phyloP scores from a whole-genome alignment of 2,113 vertebrate genomes.

The Myotis yumanensis region DNA sequence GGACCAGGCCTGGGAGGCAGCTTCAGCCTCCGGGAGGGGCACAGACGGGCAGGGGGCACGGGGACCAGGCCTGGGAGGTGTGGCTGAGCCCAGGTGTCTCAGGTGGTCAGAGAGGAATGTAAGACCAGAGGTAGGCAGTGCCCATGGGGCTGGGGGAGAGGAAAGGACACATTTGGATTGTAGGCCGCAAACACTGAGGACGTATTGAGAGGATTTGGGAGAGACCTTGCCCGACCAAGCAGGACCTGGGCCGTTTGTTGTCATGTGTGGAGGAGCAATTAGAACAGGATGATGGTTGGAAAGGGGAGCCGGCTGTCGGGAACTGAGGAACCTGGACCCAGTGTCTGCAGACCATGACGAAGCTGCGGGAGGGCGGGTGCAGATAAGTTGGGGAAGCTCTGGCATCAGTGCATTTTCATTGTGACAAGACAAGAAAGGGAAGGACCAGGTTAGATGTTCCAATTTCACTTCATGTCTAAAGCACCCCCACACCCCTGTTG shows the following conservation, averaged over 20 bases:
- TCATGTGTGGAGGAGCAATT: accelerated
- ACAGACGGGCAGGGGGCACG: no score
- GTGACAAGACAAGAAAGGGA: background rate
- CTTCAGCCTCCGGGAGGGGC: background rate
- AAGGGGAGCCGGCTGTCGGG: background rate
- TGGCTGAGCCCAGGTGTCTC: background rate
- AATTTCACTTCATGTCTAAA: no score
- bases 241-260: background rate
- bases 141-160: accelerated
- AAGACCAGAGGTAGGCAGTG: background rate
- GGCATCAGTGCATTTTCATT: accelerated
- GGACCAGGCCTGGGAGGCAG: no score
- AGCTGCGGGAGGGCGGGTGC: background rate
- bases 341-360: accelerated
- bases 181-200: background rate
- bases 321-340: background rate
- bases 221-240: background rate
- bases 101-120: background rate
- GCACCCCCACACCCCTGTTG: background rate
- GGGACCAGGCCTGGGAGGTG: no score
- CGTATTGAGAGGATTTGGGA: background rate
- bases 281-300: background rate
- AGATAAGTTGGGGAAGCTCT: no score
- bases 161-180: background rate
- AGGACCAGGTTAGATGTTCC: background rate